These are phyloP conservation scores for Karalla daura DNA, from an alignment of 2,797 vertebrate genomes.

Conservation along the genomic window DNA sequence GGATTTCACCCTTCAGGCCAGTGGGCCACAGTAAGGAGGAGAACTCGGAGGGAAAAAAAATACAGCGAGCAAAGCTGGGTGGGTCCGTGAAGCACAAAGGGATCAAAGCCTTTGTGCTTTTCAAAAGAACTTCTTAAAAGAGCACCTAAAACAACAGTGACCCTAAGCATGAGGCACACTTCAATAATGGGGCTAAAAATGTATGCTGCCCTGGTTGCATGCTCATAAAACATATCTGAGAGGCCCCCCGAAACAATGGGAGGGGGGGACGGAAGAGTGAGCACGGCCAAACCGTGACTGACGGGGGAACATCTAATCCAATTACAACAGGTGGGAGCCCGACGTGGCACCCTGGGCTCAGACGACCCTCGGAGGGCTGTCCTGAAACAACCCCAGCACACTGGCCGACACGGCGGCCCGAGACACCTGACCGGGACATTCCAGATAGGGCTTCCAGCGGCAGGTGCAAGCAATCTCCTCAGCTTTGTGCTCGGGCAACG, in stretches of 20 bases:
- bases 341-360: conserved; percentile 43
- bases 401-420: conserved; percentile 22
- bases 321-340: conserved; percentile 67
- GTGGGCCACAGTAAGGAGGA: conserved; percentile 61
- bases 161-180: conserved; percentile 28
- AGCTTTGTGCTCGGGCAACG: conserved; percentile 8
- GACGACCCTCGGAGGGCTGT: conserved; percentile 43
- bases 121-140: conserved; percentile 72
- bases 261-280: conserved; percentile 40
- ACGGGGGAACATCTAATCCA: conserved; percentile 62
- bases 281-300: conserved; percentile 49
- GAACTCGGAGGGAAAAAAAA: conserved; percentile 58
- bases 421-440: conserved; percentile 54
- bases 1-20: conserved; percentile 72
- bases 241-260: conserved; percentile 42
- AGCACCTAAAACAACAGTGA: conserved; percentile 71
- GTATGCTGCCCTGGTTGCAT: conserved; percentile 42
- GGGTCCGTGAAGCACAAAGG: conserved; percentile 55
- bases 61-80: conserved; percentile 61
- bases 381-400: conserved; percentile 49
- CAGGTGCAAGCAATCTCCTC: conserved; percentile 61
- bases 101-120: conserved; percentile 69
- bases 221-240: conserved; percentile 53
- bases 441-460: conserved; percentile 38
- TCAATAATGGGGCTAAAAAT: conserved; percentile 50